phyloP scores from a whole-genome alignment of 2,113 vertebrate genomes.

The Ammospiza nelsoni region DNA sequence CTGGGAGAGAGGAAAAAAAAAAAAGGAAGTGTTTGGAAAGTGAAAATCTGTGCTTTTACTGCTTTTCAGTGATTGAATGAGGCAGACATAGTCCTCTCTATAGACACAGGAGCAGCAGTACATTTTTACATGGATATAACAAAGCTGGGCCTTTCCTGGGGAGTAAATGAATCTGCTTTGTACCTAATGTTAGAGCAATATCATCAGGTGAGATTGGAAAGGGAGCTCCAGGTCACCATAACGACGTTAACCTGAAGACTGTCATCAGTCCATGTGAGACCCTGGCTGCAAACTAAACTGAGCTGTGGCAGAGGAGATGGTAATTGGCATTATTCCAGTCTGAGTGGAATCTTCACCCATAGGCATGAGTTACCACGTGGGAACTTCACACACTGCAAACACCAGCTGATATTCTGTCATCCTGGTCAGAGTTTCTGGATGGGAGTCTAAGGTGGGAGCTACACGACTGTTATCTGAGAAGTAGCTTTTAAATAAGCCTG shows the following conservation, averaged over 20 bases:
- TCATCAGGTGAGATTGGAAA: neutral
- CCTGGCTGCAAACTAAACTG: neutral
- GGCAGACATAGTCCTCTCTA: neutral
- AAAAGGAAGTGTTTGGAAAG: neutral
- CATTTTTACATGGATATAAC: neutral
- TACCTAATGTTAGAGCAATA: neutral
- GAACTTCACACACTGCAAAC: neutral
- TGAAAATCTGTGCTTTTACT: neutral
- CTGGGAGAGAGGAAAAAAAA: neutral
- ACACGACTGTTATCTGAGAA: neutral
- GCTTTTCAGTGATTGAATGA: neutral
- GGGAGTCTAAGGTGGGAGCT: neutral
- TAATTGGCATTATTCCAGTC: neutral
- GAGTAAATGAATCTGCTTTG: neutral
- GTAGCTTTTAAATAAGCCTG: neutral
- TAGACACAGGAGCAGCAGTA: neutral
- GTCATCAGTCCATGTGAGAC: neutral
- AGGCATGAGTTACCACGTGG: neutral
- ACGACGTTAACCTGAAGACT: accelerated
- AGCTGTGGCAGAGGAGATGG: neutral
- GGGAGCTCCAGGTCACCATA: neutral
- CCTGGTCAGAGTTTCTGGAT: neutral
- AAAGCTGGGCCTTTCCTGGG: neutral
- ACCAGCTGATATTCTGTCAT: neutral
- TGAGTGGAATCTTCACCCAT: neutral